Percentiles rank a stretch among this genome's conserved stretches.
Conservation (phyloP, 2,113 vertebrate species). For the Panthera uncia region DNA sequence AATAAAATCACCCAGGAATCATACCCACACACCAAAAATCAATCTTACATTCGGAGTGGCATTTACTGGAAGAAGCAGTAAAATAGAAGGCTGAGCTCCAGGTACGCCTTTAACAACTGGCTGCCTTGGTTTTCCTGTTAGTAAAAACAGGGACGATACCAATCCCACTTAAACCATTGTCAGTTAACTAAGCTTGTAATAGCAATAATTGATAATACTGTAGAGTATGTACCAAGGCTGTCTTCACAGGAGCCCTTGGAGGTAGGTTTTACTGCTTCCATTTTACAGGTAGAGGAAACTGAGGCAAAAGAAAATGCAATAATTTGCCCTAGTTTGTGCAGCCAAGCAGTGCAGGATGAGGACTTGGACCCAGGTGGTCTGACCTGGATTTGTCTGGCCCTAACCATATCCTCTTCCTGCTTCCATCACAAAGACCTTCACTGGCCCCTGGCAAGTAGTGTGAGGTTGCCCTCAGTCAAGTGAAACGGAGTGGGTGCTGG, state of each 20-base stretch:
- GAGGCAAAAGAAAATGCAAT: not conserved
- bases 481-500: not conserved
- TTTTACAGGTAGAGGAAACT: constrained; percentile 3
- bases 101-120: not conserved
- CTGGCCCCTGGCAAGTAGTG: not conserved
- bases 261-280: not conserved
- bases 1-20: constrained; percentile 1
- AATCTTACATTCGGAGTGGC: not conserved
- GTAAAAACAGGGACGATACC: not conserved
- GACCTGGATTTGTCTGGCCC: too few relatives aligned
- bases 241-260: not conserved
- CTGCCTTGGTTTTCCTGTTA: not conserved
- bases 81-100: not conserved
- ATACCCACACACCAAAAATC: not conserved
- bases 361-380: too few relatives aligned
- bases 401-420: not conserved
- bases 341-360: not conserved
- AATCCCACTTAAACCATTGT: not conserved
- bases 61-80: constrained; percentile 6
- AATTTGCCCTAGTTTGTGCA: not conserved
- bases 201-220: not conserved
- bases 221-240: not conserved
- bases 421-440: not conserved
- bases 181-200: not conserved
- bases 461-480: not conserved